Conservation (phyloP, 2,113 vertebrate species). For the Eptesicus fuscus region DNA sequence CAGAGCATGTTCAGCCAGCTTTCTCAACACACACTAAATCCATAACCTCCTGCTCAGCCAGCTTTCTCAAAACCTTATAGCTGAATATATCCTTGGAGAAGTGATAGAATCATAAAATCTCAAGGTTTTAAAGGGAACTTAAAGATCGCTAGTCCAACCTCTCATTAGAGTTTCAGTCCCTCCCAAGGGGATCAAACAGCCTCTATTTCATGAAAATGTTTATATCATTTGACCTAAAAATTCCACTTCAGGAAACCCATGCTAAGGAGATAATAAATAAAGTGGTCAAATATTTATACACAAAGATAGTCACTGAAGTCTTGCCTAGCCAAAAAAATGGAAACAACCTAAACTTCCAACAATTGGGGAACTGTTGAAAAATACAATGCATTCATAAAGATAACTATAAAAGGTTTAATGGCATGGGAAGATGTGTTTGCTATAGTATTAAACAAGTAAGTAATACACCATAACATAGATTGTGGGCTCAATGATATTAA, state of each 20-base stretch:
- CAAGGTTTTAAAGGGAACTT: not conserved
- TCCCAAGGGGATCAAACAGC: not conserved
- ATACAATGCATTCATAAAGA: not conserved
- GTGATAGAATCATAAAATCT: slow-evolving; percentile 1
- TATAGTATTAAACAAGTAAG: not conserved
- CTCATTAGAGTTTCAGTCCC: not conserved
- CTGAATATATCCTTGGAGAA: not conserved
- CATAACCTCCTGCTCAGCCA: not conserved
- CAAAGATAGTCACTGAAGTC: not conserved
- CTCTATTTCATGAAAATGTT: slow-evolving; percentile 36
- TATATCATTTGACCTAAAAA: slow-evolving; percentile 16
- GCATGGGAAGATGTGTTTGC: not conserved
- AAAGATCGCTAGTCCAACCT: not conserved
- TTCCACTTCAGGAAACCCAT: slow-evolving; percentile 9
- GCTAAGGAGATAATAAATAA: slow-evolving; percentile 32
- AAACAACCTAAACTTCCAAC: slow-evolving; percentile 38
- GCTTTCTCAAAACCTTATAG: not conserved
- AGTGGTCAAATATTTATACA: slow-evolving; percentile 35
- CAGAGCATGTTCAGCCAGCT: not conserved
- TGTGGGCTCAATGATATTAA: not conserved
- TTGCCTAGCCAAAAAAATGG: not conserved
- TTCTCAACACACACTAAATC: not conserved
- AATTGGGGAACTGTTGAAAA: slow-evolving; percentile 3
- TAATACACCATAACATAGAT: not conserved
- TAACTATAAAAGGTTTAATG: slow-evolving; percentile 20